phyloP scores from a whole-genome alignment of 2,797 vertebrate species.

The Hypotaenidia okinawae region DNA sequence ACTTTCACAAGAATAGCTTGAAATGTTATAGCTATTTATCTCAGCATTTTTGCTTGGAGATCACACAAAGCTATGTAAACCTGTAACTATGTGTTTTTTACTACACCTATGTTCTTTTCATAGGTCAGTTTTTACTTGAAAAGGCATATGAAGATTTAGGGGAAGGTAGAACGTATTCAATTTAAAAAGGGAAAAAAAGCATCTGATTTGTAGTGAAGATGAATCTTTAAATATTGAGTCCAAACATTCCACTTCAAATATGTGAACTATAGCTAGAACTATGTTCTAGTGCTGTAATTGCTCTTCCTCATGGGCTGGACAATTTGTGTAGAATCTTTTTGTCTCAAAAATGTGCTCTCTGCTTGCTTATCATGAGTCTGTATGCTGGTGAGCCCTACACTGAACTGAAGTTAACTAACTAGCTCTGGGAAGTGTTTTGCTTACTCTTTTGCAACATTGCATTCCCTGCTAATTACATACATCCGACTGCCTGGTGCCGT shows the following conservation, averaged over 20 bases:
- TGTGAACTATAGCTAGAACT: neutral
- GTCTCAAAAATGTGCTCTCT: neutral
- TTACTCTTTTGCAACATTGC: constrained; percentile 68
- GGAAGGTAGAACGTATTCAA: neutral
- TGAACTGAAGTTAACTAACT: constrained; percentile 41
- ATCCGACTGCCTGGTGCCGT: constrained; percentile 68
- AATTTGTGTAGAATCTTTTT: neutral
- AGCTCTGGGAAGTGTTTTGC: constrained; percentile 57
- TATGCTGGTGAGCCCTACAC: neutral
- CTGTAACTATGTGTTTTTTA: neutral
- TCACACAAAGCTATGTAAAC: neutral
- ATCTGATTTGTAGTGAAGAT: neutral
- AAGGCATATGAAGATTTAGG: neutral
- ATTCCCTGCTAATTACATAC: constrained; percentile 71
- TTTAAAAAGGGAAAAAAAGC: neutral
- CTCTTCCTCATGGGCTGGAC: neutral
- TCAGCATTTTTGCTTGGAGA: neutral
- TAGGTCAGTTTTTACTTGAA: neutral
- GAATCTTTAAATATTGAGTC: neutral
- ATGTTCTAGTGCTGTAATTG: neutral
- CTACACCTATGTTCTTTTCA: neutral
- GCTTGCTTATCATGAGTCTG: neutral
- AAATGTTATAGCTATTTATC: neutral
- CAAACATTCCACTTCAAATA: neutral
- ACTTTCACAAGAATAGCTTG: neutral